These are phyloP conservation scores for Penaeus vannamei DNA, from an alignment of 1,140 invertebrate species.

Conservation along the genomic window DNA sequence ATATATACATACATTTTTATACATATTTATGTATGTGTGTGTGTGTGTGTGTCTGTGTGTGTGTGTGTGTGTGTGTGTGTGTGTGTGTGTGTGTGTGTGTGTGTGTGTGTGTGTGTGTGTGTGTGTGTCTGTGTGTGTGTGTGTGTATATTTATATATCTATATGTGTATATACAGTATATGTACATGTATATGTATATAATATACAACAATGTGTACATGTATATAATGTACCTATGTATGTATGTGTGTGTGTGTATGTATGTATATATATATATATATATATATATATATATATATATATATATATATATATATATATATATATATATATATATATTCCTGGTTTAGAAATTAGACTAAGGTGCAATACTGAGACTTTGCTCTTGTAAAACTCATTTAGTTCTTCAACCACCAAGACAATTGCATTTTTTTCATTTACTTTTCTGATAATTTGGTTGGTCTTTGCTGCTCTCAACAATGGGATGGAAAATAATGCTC, in stretches of 20 bases:
- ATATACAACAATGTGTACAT: not conserved
- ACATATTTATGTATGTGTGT: conserved; percentile 28
- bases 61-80: conserved; percentile 5
- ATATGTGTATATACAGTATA: no score
- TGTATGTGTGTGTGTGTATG: not conserved
- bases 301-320: conserved; percentile 31
- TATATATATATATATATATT: not conserved
- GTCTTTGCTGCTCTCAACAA: no score
- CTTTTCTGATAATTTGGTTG: not conserved
- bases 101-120: not conserved
- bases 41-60: conserved; percentile 13
- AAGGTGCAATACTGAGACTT: conserved; percentile 58
- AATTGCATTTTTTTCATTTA: not conserved
- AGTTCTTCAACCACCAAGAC: conserved; percentile 10
- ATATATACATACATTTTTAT: not conserved
- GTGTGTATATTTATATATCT: no score
- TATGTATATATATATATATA: conserved; percentile 37
- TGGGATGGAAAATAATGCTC: no score
- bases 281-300: conserved; percentile 47
- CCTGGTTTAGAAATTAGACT: conserved; percentile 60
- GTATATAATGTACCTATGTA: not conserved
- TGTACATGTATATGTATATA: no score
- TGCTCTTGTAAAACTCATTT: conserved; percentile 42
- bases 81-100: not conserved
- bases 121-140: not conserved